Conservation (phyloP, 2,113 vertebrate species). For the Loxodonta africana region DNA sequence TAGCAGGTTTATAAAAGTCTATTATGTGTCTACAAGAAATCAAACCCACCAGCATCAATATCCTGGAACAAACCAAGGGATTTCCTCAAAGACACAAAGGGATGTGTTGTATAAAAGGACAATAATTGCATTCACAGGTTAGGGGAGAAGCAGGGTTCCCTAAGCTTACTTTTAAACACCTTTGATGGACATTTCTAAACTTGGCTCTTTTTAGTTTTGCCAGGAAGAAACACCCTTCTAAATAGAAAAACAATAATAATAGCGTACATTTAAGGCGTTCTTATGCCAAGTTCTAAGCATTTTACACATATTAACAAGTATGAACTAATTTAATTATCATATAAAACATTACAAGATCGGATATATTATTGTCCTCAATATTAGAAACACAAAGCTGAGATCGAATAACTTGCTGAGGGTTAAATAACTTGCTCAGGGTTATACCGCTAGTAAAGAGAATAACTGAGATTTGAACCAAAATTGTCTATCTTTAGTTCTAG, state of each 20-base stretch:
- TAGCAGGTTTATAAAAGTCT: background rate
- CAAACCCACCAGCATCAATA: background rate
- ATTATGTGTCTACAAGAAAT: background rate
- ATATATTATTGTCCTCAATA: background rate
- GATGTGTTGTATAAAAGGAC: accelerated
- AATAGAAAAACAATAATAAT: background rate
- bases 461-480: background rate
- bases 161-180: background rate
- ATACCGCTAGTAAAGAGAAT: background rate
- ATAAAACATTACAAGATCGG: background rate
- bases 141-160: background rate
- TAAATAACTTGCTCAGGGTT: background rate
- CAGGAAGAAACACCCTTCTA: background rate
- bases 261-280: background rate
- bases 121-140: accelerated
- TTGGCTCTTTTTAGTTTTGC: background rate
- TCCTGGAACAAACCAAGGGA: background rate
- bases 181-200: background rate
- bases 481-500: too few species aligned
- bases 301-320: background rate
- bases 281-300: background rate
- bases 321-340: background rate
- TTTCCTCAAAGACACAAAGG: accelerated
- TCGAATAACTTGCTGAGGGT: background rate
- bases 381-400: background rate